Conservation (phyloP, 2,888 invertebrate species). For the Andrena bucephala region DNA sequence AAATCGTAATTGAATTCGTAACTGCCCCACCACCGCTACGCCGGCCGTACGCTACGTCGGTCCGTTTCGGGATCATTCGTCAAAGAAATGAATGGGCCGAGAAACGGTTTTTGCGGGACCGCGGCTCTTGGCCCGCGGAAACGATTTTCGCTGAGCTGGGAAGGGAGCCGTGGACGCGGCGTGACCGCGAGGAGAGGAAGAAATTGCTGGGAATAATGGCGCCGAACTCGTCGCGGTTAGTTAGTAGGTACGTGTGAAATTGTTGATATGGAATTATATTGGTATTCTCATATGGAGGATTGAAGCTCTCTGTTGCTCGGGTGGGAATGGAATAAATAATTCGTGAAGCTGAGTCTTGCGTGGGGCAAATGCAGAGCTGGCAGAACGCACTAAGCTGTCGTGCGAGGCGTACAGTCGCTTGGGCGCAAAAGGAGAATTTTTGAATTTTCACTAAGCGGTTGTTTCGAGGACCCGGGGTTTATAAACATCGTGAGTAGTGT, state of each 20-base stretch:
- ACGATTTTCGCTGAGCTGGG: neutral
- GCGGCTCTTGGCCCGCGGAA: neutral
- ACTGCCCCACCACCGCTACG: constrained; percentile 29
- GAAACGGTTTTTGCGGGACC: constrained; percentile 55
- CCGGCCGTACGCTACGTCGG: neutral
- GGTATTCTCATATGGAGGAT: too few species aligned
- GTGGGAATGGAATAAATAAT: too few species aligned
- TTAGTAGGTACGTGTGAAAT: neutral
- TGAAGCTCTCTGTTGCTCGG: too few species aligned
- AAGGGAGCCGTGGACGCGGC: neutral
- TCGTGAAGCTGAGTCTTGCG: too few species aligned
- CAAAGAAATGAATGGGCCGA: constrained; percentile 70
- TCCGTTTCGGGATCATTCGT: constrained; percentile 66
- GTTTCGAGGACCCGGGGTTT: too few species aligned
- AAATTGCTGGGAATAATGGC: neutral
- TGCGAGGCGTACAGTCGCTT: too few species aligned
- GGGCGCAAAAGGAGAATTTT: too few species aligned
- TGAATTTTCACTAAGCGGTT: too few species aligned
- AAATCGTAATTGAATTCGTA: constrained; percentile 74
- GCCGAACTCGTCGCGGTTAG: neutral
- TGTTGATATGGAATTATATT: too few species aligned
- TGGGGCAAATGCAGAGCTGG: too few species aligned
- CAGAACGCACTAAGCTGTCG: too few species aligned
- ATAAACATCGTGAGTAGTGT: too few species aligned
- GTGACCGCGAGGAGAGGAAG: neutral